A percentile compares a stretch with the other conserved stretches of the same genome.
Evolutionary conservation across 53 echinoderm and acorn worm genomes (phyloP).

Genomic region (Glandiceps talaboti): DNA sequence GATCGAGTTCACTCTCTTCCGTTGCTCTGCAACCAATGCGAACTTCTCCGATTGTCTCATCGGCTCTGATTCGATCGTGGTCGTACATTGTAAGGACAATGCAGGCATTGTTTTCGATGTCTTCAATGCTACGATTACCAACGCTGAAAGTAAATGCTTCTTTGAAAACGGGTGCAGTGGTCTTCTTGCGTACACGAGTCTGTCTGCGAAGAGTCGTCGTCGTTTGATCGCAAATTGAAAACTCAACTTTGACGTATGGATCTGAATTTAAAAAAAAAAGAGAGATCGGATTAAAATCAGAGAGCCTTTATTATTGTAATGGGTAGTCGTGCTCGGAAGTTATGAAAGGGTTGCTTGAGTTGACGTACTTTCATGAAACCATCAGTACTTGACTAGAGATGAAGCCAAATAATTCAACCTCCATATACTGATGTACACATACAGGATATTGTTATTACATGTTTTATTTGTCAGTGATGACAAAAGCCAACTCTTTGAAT

Average conservation of each 20-base stretch:
- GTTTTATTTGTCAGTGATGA: too few species aligned
- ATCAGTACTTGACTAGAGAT: too few species aligned
- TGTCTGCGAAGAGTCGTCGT: constrained; percentile 12
- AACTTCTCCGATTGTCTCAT: not conserved
- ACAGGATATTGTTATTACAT: too few species aligned
- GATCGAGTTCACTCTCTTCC: not conserved
- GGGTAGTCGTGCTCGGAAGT: too few species aligned
- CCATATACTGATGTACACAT: too few species aligned
- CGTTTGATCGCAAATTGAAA: constrained; percentile 31
- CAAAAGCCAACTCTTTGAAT: too few species aligned
- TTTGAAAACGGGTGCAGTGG: constrained; percentile 43
- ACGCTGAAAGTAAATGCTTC: constrained; percentile 40
- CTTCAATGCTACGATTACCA: not conserved
- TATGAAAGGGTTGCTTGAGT: too few species aligned
- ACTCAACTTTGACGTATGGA: constrained; percentile 43
- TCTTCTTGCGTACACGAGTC: constrained; percentile 24
- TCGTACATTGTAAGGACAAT: not conserved
- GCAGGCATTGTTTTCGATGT: not conserved
- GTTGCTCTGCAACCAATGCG: not conserved
- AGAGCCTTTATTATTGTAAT: not conserved
- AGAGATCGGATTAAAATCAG: not conserved
- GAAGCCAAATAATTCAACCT: too few species aligned
- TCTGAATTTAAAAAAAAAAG: constrained; percentile 18
- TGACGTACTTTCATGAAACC: too few species aligned
- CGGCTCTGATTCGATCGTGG: not conserved